Percentiles rank a stretch among this genome's conserved stretches.
Conservation (phyloP, 2,888 invertebrate species). For the Drosophila fulvimacula region DNA sequence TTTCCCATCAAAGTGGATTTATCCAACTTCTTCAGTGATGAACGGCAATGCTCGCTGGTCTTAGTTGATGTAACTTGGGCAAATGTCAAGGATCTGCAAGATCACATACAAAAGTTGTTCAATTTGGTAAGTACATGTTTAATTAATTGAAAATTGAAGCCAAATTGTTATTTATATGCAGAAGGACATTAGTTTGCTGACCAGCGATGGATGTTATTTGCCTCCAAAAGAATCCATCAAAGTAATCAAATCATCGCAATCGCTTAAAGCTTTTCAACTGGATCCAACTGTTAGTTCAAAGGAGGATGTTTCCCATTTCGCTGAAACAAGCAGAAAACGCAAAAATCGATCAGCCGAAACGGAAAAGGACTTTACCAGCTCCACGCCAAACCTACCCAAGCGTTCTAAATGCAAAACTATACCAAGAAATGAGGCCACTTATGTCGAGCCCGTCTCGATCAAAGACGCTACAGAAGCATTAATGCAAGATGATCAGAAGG, state of each 20-base stretch:
- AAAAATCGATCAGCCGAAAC: constrained; percentile 43
- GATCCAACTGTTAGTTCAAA: background rate
- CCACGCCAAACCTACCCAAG: constrained; percentile 56
- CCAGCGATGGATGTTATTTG: constrained; percentile 65
- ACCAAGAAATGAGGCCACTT: background rate
- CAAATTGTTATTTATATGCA: constrained; percentile 1
- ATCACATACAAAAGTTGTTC: constrained; percentile 71
- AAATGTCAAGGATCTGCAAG: constrained; percentile 58
- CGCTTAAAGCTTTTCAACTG: constrained; percentile 53
- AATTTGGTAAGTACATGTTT: constrained; percentile 35
- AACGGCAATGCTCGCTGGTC: constrained; percentile 60
- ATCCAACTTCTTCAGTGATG: constrained; percentile 65
- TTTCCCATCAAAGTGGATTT: constrained; percentile 64
- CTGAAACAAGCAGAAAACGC: constrained; percentile 38
- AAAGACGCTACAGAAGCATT: background rate
- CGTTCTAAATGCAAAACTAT: constrained; percentile 46
- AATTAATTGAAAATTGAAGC: background rate
- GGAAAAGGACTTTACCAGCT: constrained; percentile 47
- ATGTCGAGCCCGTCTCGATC: background rate
- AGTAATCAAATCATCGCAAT: constrained; percentile 44
- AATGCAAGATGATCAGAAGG: background rate
- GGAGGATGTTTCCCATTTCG: background rate
- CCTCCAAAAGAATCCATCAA: constrained; percentile 66
- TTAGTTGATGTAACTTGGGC: constrained; percentile 63
- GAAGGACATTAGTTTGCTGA: constrained; percentile 59